Conservation (phyloP, 1,140 invertebrate genomes). For the Episyrphus balteatus region DNA sequence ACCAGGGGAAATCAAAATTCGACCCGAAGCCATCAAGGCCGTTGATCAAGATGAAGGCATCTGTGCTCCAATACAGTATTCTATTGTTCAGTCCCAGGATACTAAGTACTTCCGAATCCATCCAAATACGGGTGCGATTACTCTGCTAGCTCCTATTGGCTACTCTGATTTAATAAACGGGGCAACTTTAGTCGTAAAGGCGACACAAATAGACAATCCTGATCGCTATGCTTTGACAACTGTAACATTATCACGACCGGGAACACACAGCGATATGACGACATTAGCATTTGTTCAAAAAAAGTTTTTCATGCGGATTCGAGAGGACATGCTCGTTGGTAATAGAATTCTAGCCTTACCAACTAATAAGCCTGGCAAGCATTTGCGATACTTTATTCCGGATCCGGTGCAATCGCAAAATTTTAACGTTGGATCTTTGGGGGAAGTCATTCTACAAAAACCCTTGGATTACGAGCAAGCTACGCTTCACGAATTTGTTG, state of each 20-base stretch:
- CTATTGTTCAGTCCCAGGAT: slow-evolving; percentile 40
- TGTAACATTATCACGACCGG: slow-evolving; percentile 46
- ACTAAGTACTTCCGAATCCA: slow-evolving; percentile 41
- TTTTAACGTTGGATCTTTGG: slow-evolving; percentile 60
- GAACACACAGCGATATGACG: slow-evolving; percentile 36
- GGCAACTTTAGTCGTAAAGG: slow-evolving; percentile 61
- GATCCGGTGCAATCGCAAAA: slow-evolving; percentile 31
- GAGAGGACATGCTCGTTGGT: slow-evolving; percentile 64
- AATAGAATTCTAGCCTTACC: slow-evolving; percentile 52
- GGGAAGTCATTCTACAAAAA: slow-evolving; percentile 66
- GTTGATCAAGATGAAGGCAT: slow-evolving; percentile 64
- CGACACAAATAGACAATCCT: slow-evolving; percentile 75
- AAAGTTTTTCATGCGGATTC: slow-evolving; percentile 56
- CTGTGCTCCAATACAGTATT: slow-evolving; percentile 56
- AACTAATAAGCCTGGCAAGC: slow-evolving; percentile 50
- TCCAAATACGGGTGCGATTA: slow-evolving; percentile 50
- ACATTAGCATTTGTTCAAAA: slow-evolving; percentile 56
- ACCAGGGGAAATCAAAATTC: slow-evolving; percentile 38
- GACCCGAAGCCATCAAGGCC: slow-evolving; percentile 50
- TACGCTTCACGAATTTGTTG: slow-evolving; percentile 60
- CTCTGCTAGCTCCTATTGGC: slow-evolving; percentile 45
- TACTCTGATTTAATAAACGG: slow-evolving; percentile 52
- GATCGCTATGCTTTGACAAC: slow-evolving; percentile 80
- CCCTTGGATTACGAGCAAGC: slow-evolving; percentile 70
- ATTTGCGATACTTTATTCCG: slow-evolving; percentile 32